These are phyloP conservation scores for Syrrhaptes paradoxus DNA, from an alignment of 2,113 vertebrate species.

Conservation along the genomic window DNA sequence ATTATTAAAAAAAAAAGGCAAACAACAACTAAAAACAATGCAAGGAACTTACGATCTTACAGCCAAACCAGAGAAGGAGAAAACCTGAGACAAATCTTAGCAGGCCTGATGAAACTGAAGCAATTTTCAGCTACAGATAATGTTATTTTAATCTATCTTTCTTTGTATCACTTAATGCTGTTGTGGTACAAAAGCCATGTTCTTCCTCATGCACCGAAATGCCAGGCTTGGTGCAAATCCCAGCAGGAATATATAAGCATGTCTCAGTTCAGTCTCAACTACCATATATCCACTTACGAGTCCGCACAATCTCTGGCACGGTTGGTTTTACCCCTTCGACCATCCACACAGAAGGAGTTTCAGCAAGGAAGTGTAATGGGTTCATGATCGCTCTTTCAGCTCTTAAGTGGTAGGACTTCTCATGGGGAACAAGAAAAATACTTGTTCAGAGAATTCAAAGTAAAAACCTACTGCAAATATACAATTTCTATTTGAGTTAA, in stretches of 20 bases:
- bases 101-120: neutral
- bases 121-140: neutral
- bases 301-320: neutral
- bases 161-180: neutral
- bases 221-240: neutral
- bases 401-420: neutral
- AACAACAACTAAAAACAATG: neutral
- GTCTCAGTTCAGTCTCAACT: neutral
- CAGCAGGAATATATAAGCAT: accelerated
- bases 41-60: neutral
- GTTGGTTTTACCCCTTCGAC: neutral
- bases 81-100: neutral
- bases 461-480: neutral
- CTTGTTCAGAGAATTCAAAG: neutral
- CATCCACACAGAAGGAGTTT: neutral
- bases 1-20: neutral
- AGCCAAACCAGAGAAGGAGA: neutral
- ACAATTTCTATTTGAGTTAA: neutral
- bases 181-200: neutral
- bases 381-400: neutral
- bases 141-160: neutral
- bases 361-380: neutral
- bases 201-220: neutral
- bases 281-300: neutral
- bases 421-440: neutral